These are phyloP conservation scores for Amphiprion clarkii DNA, from an alignment of 2,797 vertebrate genomes.

Conservation along the genomic window DNA sequence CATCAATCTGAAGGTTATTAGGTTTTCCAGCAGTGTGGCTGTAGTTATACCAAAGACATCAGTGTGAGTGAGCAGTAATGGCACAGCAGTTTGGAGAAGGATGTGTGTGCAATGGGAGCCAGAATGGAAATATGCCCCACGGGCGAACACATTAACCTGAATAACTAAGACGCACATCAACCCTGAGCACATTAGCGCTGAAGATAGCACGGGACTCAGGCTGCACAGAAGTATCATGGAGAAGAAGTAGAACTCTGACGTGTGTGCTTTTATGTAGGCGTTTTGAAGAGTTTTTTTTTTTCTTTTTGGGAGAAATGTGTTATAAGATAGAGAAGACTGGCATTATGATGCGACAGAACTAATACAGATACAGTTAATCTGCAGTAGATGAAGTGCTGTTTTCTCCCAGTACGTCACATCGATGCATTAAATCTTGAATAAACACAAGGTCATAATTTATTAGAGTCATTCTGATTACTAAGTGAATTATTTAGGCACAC, in stretches of 20 bases:
- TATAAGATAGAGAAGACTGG: background rate
- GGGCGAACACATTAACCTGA: slow-evolving; percentile 79
- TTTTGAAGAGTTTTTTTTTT: background rate
- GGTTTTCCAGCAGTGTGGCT: slow-evolving; percentile 49
- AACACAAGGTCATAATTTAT: slow-evolving; percentile 51
- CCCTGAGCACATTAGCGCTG: slow-evolving; percentile 56
- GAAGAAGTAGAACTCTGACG: slow-evolving; percentile 23
- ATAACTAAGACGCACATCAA: slow-evolving; percentile 74
- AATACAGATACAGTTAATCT: slow-evolving; percentile 23
- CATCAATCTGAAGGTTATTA: slow-evolving; percentile 40
- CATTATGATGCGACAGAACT: slow-evolving; percentile 1
- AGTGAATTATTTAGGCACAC: slow-evolving; percentile 71
- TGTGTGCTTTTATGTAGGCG: background rate
- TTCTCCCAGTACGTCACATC: slow-evolving; percentile 37
- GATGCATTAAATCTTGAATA: slow-evolving; percentile 45
- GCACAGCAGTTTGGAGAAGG: slow-evolving; percentile 62
- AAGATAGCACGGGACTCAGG: slow-evolving; percentile 52
- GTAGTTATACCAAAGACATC: slow-evolving; percentile 52
- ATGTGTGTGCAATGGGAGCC: slow-evolving; percentile 63
- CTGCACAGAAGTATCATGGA: slow-evolving; percentile 17
- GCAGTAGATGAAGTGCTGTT: background rate
- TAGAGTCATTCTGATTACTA: slow-evolving; percentile 47
- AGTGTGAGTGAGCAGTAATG: slow-evolving; percentile 65
- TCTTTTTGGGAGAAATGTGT: background rate
- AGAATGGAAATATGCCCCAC: slow-evolving; percentile 75